A percentile compares a stretch with the other conserved stretches of the same genome.
Evolutionary conservation across 2,113 vertebrate species (phyloP).

Genomic region (Paramisgurnus dabryanus): DNA sequence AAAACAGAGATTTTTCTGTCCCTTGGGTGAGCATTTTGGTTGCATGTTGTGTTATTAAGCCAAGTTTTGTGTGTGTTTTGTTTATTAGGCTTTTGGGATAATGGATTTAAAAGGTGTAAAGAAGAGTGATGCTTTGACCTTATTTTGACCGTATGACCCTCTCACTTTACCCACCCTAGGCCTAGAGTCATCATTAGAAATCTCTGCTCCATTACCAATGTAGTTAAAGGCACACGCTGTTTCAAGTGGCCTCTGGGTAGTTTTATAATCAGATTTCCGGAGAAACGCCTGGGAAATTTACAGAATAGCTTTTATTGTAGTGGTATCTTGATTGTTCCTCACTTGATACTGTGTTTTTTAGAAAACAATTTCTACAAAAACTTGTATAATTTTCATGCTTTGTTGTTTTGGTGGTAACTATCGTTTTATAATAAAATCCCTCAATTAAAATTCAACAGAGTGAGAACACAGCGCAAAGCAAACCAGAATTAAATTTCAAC

Average conservation of each 20-base stretch:
- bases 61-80: constrained; percentile 57
- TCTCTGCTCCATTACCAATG: constrained; percentile 63
- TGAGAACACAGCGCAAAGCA: no score
- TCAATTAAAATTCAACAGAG: no score
- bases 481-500: no score
- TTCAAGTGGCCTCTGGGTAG: constrained; percentile 53
- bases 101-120: constrained; percentile 62
- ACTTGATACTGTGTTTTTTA: not conserved
- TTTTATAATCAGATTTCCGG: constrained; percentile 45
- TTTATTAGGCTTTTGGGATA: constrained; percentile 64
- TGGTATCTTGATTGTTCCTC: constrained; percentile 25
- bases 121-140: constrained; percentile 61
- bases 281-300: constrained; percentile 38
- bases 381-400: no score
- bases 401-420: no score
- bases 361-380: no score
- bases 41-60: constrained; percentile 68
- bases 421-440: no score
- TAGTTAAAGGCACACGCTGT: constrained; percentile 56
- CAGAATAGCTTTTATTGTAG: constrained; percentile 42
- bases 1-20: constrained; percentile 7
- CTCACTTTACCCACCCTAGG: constrained; percentile 46
- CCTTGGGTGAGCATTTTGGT: constrained; percentile 12
- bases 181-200: constrained; percentile 66
- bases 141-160: constrained; percentile 61